Conservation (phyloP, 2,113 vertebrate genomes). For the Lampris incognitus region DNA sequence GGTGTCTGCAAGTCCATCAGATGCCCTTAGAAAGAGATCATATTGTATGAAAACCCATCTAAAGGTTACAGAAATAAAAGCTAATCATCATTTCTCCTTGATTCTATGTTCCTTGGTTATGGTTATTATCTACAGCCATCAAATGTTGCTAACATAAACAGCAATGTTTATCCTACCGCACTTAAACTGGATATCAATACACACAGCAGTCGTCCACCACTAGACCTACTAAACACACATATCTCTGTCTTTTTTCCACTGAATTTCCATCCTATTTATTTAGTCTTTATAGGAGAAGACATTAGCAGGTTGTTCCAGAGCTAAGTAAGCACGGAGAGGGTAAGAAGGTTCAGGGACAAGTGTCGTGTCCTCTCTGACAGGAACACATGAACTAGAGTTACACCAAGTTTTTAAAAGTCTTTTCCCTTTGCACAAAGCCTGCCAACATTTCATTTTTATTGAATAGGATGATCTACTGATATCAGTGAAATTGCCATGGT, state of each 20-base stretch:
- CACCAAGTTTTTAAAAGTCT: slow-evolving; percentile 33
- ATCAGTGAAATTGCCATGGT: not conserved
- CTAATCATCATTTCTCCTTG: slow-evolving; percentile 35
- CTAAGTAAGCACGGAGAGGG: slow-evolving; percentile 63
- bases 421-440: slow-evolving; percentile 8
- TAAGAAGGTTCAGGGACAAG: slow-evolving; percentile 73
- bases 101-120: slow-evolving; percentile 54
- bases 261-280: slow-evolving; percentile 73
- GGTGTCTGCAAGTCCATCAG: slow-evolving; percentile 10
- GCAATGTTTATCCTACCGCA: slow-evolving; percentile 28
- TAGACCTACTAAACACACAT: not conserved
- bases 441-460: not conserved
- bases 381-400: slow-evolving; percentile 49
- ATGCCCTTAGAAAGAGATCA: slow-evolving; percentile 17
- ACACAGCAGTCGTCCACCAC: slow-evolving; percentile 23
- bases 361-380: slow-evolving; percentile 26
- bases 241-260: slow-evolving; percentile 56
- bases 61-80: slow-evolving; percentile 48
- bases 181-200: slow-evolving; percentile 34
- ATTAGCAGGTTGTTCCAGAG: slow-evolving; percentile 76
- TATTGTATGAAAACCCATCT: slow-evolving; percentile 19
- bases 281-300: slow-evolving; percentile 78
- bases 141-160: slow-evolving; percentile 59
- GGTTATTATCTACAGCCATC: slow-evolving; percentile 49
- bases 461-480: not conserved